Base-by-base conservation (phyloP, 2,113 vertebrate species). In the Anhinga anhinga region DNA sequence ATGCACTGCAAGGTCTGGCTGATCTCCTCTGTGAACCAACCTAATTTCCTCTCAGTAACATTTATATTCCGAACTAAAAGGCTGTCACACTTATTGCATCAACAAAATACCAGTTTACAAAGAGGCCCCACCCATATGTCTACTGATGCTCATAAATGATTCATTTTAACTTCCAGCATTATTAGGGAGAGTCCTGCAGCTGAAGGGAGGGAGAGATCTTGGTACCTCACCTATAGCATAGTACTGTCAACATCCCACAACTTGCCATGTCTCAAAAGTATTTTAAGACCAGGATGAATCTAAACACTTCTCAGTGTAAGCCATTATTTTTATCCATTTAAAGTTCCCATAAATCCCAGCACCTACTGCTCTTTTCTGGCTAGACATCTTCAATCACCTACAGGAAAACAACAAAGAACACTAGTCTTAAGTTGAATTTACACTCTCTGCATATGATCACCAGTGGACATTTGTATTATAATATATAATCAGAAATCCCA, bases 101-200 rank as follows among this genome's bases (percentile, higher is more conserved):
- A 97, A 93, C 91, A 95, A 97, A 97, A 93, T 95, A 93, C 93
- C 88, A 86, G 88, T 88, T 96, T 94, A 92, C 76, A 95, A 94
- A 96, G 74, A 96, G 65, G 94, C 93, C 94, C 86, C 95, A 96
- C 95, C 95, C 95, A 96, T 84, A 70, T 94, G 80, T 91, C 95
- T 97, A 92, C 82, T 81, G 92, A 97, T 96, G 96, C 95, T 97
- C 94, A 98, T 98, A 96, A 97, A 98, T 95, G 94, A 95, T 91
- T 96, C 96, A 97, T 97, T 96, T 95, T 91, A 92, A 97, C 84
- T 96, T 92, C 90, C 92, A 96, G 81, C 92, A 90, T 95, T 96
- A 91, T 94, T 91, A 94, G 59, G 95, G 73, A 91, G 84, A 93
- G 84, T 95, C 93, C 79, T 88, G 76, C 0, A 29, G 81, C 79